phyloP scores from a whole-genome alignment of 2,113 vertebrate genomes.

The Tachysurus vachellii region DNA sequence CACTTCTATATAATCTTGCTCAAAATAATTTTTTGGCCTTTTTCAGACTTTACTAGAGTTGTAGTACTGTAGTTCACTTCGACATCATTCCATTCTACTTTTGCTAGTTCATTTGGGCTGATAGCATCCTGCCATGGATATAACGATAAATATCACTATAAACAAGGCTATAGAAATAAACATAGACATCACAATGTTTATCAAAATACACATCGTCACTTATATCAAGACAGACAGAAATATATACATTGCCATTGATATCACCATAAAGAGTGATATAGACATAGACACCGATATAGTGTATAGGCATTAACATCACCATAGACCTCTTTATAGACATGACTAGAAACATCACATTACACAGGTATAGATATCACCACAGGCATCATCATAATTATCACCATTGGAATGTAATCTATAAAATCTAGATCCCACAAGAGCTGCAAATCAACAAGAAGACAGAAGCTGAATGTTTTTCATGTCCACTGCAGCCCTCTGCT shows the following conservation, averaged over 20 bases:
- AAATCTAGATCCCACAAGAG: background rate
- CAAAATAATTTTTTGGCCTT: background rate
- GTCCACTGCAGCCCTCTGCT: constrained; percentile 4
- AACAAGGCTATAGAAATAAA: background rate
- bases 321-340: background rate
- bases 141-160: background rate
- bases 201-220: background rate
- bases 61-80: background rate
- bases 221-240: background rate
- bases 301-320: background rate
- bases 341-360: background rate
- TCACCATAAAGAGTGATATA: background rate
- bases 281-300: background rate
- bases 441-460: constrained; percentile 45
- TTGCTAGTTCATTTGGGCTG: background rate
- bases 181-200: background rate
- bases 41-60: background rate
- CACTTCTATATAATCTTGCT: background rate
- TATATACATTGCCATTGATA: background rate
- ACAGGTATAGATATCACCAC: background rate
- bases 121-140: background rate
- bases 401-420: background rate
- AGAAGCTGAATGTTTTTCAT: constrained; percentile 37
- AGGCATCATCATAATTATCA: background rate
- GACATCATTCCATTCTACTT: background rate